Conservation (phyloP, 2,113 vertebrate genomes). For the Gnathonemus echidnorhynchus region DNA sequence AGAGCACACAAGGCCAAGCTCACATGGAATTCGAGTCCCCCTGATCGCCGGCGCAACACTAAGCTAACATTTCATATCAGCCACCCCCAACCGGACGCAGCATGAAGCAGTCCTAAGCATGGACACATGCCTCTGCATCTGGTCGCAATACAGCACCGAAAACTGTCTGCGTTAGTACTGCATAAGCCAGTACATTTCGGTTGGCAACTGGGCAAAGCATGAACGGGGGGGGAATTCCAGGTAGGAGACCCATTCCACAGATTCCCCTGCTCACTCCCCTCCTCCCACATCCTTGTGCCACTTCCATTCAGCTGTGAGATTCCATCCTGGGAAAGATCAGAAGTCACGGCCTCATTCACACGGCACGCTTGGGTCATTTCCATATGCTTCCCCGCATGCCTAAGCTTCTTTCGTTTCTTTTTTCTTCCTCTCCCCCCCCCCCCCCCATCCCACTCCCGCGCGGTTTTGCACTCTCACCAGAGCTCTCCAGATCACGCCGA, state of each 20-base stretch:
- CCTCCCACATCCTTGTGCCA: slow-evolving; percentile 27
- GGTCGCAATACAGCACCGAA: background rate
- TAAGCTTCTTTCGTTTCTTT: slow-evolving; percentile 16
- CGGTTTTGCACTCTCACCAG: slow-evolving; percentile 18
- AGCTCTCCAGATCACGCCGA: slow-evolving; percentile 34
- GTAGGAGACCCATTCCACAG: background rate
- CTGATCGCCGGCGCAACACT: background rate
- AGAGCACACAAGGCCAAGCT: background rate
- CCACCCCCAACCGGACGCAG: background rate
- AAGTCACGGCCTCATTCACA: slow-evolving; percentile 46
- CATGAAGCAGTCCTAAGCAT: background rate
- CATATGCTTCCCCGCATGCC: slow-evolving; percentile 31
- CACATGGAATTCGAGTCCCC: background rate
- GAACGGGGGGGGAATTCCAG: background rate
- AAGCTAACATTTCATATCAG: background rate
- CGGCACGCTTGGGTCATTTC: slow-evolving; percentile 46
- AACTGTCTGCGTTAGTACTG: background rate
- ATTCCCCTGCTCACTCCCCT: background rate
- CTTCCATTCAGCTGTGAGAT: slow-evolving; percentile 37
- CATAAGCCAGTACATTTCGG: background rate
- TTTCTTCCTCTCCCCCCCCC: background rate
- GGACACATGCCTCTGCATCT: background rate
- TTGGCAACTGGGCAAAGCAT: background rate
- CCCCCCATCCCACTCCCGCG: background rate
- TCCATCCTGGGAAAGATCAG: slow-evolving; percentile 45